phyloP scores from a whole-genome alignment of 2,888 invertebrate genomes.

The Megamerina dolium region DNA sequence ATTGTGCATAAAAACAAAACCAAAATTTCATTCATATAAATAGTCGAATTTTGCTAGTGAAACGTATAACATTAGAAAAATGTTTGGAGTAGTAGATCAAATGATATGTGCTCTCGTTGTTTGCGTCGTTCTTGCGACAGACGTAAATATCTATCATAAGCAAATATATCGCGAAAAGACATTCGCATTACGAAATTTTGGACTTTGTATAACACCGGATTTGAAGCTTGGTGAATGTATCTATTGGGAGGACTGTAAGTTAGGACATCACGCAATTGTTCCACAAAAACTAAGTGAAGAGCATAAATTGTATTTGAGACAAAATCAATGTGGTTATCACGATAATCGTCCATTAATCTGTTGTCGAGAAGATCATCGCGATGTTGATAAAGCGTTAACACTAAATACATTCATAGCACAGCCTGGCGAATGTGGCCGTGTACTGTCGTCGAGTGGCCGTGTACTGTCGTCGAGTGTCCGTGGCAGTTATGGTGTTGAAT shows the following conservation, averaged over 20 bases:
- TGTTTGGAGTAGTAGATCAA: too few relatives aligned
- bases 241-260: background rate
- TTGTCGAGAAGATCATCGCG: background rate
- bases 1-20: too few relatives aligned
- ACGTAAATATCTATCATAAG: too few relatives aligned
- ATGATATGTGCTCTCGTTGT: too few relatives aligned
- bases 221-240: background rate
- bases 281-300: background rate
- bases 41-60: too few relatives aligned
- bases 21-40: too few relatives aligned
- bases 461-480: too few relatives aligned
- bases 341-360: background rate
- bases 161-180: too few relatives aligned
- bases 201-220: background rate
- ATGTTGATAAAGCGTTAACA: too few relatives aligned
- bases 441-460: background rate
- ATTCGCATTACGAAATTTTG: too few relatives aligned
- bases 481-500: background rate
- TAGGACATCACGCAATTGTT: background rate
- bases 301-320: background rate
- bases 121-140: too few relatives aligned
- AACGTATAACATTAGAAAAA: too few relatives aligned
- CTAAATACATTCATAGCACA: conserved; percentile 16
- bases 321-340: background rate
- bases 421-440: conserved; percentile 26